Evolutionary conservation across 2,797 vertebrate species (phyloP).

Genomic region (Cossypha polioptera): DNA sequence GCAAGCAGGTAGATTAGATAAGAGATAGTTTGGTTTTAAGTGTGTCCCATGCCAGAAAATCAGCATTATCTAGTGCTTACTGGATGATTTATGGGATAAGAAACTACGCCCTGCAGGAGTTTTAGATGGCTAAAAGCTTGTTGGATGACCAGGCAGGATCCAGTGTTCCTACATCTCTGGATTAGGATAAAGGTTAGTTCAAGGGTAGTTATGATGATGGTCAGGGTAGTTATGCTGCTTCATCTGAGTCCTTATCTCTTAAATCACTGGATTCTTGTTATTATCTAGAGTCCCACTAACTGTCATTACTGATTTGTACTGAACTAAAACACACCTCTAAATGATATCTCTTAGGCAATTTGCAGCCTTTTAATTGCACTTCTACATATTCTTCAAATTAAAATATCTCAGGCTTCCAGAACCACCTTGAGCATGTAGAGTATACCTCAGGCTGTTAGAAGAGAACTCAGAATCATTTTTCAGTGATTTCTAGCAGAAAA

Average conservation of each 20-base stretch:
- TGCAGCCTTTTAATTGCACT: neutral
- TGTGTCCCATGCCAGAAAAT: neutral
- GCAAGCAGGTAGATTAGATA: neutral
- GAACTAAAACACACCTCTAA: neutral
- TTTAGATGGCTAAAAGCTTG: neutral
- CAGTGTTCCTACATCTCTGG: neutral
- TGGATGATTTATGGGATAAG: neutral
- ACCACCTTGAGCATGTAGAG: neutral
- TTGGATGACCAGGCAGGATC: neutral
- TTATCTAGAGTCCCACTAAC: neutral
- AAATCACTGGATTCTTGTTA: neutral
- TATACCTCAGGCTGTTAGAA: neutral
- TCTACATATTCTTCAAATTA: neutral
- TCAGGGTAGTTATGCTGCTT: neutral
- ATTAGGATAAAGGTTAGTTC: neutral
- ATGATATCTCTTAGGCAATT: neutral
- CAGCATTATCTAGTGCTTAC: neutral
- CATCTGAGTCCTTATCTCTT: neutral
- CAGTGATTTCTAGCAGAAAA: neutral
- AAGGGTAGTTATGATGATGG: neutral
- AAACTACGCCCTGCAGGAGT: neutral
- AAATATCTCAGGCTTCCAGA: neutral
- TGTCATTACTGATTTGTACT: neutral
- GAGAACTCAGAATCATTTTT: neutral
- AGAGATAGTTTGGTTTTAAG: neutral